A percentile compares a stretch with the other conserved stretches of the same genome.
phyloP scores from a whole-genome alignment of 1,140 invertebrate species.

The Aphaenogaster floridana region DNA sequence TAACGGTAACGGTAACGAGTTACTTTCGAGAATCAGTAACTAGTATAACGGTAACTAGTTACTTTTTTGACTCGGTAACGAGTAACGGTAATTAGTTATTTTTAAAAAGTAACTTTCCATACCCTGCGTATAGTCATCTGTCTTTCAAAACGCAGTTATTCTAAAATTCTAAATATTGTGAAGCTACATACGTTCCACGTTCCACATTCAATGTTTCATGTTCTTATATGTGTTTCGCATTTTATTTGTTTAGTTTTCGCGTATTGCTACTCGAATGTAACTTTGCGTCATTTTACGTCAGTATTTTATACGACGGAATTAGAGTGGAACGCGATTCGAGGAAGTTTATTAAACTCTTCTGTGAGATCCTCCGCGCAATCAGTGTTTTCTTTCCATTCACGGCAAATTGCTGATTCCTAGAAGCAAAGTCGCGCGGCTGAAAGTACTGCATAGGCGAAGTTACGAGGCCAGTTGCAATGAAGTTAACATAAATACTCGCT shows the following conservation, averaged over 20 bases:
- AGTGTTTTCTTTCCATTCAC: conserved; percentile 60
- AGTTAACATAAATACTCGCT: conserved; percentile 63
- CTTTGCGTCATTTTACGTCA: not conserved
- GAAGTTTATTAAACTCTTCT: conserved; percentile 58
- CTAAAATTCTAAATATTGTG: not conserved
- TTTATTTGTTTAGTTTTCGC: not conserved
- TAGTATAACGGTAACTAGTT: too few relatives aligned
- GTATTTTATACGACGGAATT: conserved; percentile 27
- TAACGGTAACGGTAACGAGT: too few relatives aligned
- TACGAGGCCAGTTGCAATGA: conserved; percentile 60
- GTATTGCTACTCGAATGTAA: not conserved
- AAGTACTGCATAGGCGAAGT: conserved; percentile 51
- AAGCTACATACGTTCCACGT: not conserved
- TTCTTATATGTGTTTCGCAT: not conserved
- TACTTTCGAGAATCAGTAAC: too few relatives aligned
- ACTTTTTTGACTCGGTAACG: too few relatives aligned
- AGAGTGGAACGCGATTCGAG: conserved; percentile 16
- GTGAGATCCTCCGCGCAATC: conserved; percentile 40
- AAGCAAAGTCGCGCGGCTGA: conserved; percentile 50
- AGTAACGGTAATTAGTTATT: too few relatives aligned
- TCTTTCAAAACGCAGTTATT: not conserved
- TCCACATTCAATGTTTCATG: not conserved
- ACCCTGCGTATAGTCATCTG: too few relatives aligned
- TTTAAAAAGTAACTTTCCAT: too few relatives aligned
- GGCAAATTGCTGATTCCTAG: conserved; percentile 54